Evolutionary conservation across 1,140 invertebrate genomes (phyloP).

Genomic region (Zaprionus africanus): DNA sequence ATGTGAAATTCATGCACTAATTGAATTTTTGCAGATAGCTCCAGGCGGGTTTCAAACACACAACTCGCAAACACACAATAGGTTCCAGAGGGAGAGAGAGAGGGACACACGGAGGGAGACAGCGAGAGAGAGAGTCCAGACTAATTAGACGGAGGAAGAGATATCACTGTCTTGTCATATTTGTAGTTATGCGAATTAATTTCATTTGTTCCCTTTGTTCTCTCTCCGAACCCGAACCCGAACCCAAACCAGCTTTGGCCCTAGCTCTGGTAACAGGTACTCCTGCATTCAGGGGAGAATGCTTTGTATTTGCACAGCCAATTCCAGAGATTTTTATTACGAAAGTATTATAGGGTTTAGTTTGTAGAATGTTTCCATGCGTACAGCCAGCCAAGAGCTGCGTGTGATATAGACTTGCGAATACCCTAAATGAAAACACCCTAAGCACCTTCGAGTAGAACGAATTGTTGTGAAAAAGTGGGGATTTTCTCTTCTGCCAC

Average conservation of each 20-base stretch:
- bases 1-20: constrained; percentile 25
- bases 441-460: background rate
- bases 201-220: constrained; percentile 15
- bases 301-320: background rate
- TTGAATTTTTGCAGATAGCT: constrained; percentile 40
- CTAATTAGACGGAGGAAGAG: constrained; percentile 16
- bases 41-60: constrained; percentile 1
- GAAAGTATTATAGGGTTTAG: background rate
- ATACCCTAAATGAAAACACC: background rate
- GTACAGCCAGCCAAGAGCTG: background rate
- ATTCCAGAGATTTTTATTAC: constrained; percentile 2
- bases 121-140: constrained; percentile 4
- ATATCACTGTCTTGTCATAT: constrained; percentile 21
- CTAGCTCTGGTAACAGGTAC: background rate
- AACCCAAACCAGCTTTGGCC: background rate
- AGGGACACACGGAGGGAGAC: background rate
- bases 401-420: background rate
- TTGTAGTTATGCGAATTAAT: constrained; percentile 23
- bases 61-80: background rate
- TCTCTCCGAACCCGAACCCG: background rate
- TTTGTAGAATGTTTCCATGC: background rate
- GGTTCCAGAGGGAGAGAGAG: background rate
- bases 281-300: background rate
- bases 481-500: background rate
- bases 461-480: constrained; percentile 16